Evolutionary conservation across 2,888 invertebrate genomes (phyloP).

Genomic region (Tromatobia lineatoria): DNA sequence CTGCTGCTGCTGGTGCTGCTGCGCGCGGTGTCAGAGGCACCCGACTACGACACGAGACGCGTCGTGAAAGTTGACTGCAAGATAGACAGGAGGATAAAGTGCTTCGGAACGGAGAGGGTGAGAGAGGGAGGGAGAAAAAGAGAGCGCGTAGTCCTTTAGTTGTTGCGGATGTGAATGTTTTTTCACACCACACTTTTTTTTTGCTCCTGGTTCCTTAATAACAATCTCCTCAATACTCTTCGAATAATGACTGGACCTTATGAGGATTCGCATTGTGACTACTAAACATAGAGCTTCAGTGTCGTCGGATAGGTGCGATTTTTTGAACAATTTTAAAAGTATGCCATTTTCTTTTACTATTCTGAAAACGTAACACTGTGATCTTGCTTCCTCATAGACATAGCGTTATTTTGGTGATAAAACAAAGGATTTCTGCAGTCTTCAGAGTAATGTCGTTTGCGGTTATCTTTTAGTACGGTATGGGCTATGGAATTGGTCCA

Average conservation of each 20-base stretch:
- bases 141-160: slow-evolving; percentile 29
- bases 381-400: too few relatives aligned
- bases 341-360: too few relatives aligned
- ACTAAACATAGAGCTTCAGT: neutral
- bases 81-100: slow-evolving; percentile 70
- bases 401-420: too few relatives aligned
- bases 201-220: slow-evolving; percentile 4
- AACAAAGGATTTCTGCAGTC: too few relatives aligned
- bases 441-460: too few relatives aligned
- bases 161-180: slow-evolving; percentile 51
- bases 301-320: neutral
- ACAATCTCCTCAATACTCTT: slow-evolving; percentile 40
- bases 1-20: neutral
- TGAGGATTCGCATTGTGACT: neutral
- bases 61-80: slow-evolving; percentile 64
- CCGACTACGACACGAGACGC: slow-evolving; percentile 42
- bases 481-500: too few relatives aligned
- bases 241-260: slow-evolving; percentile 18
- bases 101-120: slow-evolving; percentile 55
- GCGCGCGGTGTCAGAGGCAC: slow-evolving; percentile 32
- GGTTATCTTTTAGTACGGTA: too few relatives aligned
- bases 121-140: slow-evolving; percentile 12
- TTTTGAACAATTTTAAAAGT: too few relatives aligned
- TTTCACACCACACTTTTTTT: neutral
- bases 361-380: too few relatives aligned